A percentile compares a stretch with the other conserved stretches of the same genome.
Evolutionary conservation across 1,140 invertebrate genomes (phyloP).

Genomic region (Drosophila takahashii): DNA sequence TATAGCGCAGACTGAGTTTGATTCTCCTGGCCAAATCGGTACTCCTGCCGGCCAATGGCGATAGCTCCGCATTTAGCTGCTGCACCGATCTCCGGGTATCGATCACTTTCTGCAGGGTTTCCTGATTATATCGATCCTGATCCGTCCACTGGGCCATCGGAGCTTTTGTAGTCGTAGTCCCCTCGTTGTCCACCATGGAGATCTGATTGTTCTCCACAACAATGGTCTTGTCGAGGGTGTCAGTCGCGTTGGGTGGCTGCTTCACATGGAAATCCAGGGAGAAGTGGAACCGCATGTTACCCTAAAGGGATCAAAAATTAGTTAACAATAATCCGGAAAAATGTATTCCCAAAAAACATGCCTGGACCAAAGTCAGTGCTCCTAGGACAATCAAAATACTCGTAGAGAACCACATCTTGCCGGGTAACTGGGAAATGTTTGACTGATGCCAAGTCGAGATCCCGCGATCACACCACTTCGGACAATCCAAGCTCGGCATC

Average conservation of each 20-base stretch:
- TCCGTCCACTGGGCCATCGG: conserved; percentile 25
- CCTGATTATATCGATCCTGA: conserved; percentile 24
- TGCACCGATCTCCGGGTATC: conserved; percentile 41
- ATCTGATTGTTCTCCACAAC: conserved; percentile 50
- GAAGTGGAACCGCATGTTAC: conserved; percentile 56
- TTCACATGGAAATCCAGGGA: conserved; percentile 61
- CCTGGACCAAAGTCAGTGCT: conserved; percentile 27
- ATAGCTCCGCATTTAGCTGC: conserved; percentile 55
- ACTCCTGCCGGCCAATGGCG: conserved; percentile 63
- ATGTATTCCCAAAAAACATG: conserved; percentile 4
- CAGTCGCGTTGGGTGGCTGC: conserved; percentile 34
- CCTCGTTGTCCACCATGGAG: conserved; percentile 37
- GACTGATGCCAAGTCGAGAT: conserved; percentile 51
- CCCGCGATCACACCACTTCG: conserved; percentile 68
- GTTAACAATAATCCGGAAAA: neutral
- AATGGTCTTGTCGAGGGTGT: conserved; percentile 53
- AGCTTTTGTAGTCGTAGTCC: conserved; percentile 10
- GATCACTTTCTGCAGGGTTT: conserved; percentile 32
- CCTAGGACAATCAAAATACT: conserved; percentile 34
- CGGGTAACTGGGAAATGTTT: conserved; percentile 32
- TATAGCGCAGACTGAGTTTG: conserved; percentile 63
- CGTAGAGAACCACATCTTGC: conserved; percentile 45
- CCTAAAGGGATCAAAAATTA: conserved; percentile 28
- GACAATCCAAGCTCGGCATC: conserved; percentile 10
- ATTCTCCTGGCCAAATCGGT: conserved; percentile 55